These are phyloP conservation scores for Drosophila fuyamai DNA, from an alignment of 1,140 invertebrate species.

Conservation along the genomic window DNA sequence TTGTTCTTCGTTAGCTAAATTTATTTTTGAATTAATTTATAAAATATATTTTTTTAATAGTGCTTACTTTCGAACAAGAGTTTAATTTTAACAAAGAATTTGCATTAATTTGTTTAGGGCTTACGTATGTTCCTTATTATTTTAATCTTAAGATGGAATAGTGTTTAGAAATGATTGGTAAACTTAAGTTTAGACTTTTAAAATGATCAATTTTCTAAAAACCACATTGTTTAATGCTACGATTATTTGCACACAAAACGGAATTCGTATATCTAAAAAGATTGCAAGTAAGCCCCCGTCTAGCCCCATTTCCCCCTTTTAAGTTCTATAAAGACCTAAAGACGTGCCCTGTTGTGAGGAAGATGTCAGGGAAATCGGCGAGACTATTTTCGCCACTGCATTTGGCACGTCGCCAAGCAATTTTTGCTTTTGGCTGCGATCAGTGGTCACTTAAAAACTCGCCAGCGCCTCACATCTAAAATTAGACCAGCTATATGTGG, in stretches of 20 bases:
- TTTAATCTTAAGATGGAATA: too few species aligned
- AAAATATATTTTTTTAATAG: too few species aligned
- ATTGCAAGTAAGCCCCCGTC: neutral
- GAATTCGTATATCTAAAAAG: too few species aligned
- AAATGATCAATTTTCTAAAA: neutral
- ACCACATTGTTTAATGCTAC: neutral
- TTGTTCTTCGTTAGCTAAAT: too few species aligned
- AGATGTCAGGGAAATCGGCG: conserved; percentile 24
- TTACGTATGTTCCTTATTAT: too few species aligned
- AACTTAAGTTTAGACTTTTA: too few species aligned
- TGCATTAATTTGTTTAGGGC: too few species aligned
- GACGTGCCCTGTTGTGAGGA: conserved; percentile 26
- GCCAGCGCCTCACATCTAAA: conserved; percentile 29
- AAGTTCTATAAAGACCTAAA: neutral
- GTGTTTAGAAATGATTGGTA: too few species aligned
- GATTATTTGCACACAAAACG: too few species aligned
- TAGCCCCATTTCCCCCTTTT: neutral
- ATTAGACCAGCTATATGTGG: conserved; percentile 24
- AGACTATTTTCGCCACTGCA: conserved; percentile 20
- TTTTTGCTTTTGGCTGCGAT: conserved; percentile 22
- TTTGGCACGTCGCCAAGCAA: conserved; percentile 55
- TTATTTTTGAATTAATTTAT: too few species aligned
- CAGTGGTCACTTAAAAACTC: conserved; percentile 27
- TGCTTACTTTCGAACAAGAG: too few species aligned
- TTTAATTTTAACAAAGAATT: too few species aligned